Conservation (phyloP, 2,113 vertebrate species). For the Terrapene triunguis region DNA sequence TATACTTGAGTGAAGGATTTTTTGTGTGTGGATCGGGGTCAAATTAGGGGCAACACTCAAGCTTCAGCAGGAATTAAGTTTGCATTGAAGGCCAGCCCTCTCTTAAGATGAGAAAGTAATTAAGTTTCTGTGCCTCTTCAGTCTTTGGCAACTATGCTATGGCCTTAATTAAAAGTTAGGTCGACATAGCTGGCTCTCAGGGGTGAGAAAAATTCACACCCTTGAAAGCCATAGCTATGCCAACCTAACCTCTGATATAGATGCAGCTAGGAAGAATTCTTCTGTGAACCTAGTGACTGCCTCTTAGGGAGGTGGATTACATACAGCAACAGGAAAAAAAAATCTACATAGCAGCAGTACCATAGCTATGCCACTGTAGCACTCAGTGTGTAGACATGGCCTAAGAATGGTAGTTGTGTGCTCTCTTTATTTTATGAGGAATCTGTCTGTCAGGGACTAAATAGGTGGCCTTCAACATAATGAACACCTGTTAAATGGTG, state of each 20-base stretch:
- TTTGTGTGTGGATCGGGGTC: neutral
- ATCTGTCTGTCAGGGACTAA: neutral
- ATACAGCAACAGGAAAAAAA: too few species aligned
- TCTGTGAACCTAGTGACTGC: neutral
- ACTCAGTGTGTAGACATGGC: too few species aligned
- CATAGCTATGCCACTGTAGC: too few species aligned
- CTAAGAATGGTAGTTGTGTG: too few species aligned
- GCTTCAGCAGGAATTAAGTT: neutral
- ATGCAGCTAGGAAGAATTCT: neutral
- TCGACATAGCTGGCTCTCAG: neutral
- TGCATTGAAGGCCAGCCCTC: neutral
- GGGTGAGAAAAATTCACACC: neutral
- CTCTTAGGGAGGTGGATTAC: too few species aligned
- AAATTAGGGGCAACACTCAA: neutral
- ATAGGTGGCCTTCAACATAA: neutral
- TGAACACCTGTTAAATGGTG: neutral
- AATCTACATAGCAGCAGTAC: too few species aligned
- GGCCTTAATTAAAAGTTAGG: neutral
- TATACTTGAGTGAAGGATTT: neutral
- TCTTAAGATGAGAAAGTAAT: neutral
- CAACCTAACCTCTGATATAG: neutral
- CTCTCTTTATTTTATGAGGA: neutral
- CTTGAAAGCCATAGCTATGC: neutral
- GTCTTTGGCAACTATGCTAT: accelerated
- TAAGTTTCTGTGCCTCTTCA: neutral